Evolutionary conservation across 2,113 vertebrate genomes (phyloP), one percentile per base, ranked within the genome.

Genomic region (Pungitius pungitius): DNA sequence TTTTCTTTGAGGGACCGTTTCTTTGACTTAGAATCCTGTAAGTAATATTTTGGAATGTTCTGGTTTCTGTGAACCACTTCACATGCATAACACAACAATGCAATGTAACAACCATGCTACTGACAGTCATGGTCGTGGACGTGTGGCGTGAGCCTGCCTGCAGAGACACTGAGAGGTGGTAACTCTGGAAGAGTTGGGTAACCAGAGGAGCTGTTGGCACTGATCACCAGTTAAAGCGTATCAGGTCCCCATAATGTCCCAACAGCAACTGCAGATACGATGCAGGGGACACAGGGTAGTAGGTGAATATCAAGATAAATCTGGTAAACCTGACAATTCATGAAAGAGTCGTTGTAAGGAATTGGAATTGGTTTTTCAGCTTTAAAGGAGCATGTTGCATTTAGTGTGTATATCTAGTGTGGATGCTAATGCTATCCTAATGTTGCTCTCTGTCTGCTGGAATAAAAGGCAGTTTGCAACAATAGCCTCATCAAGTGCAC

Each of bases 141-240:
- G n/a, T n/a, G n/a, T n/a, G n/a, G n/a, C n/a, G n/a, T n/a, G 30
- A 5, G 5, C 30, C 2, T 30, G 30, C 30, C 30, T 30, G 30
- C 30, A 30, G 27, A 37, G 27, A 37, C 35, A 40, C 4, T 9
- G 47, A 22, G 60, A 45, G 24, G 8, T 17, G 27, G 43, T 51
- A 39, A 76, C 37, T 18, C 35, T 35, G 47, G 20, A 61, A 39
- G 65, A 69, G 27, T 39, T 56, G 57, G 40, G 77, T 73, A 77
- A 77, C 71, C 79, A 82, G 73, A 72, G 63, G 45, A 59, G 61
- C 26, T 45, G 42, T 2, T 20, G 26, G 66, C 49, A 66, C 61
- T 56, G 62, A 33, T 67, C 59, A 17, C 58, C 37, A 39, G 54
- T 63, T 20, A 35, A 5, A 43, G 8, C 18, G 47, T 26, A 51